A percentile compares a stretch with the other conserved stretches of the same genome.
Conservation (phyloP, 2,797 vertebrate genomes). For the Fistularia commersonii region DNA sequence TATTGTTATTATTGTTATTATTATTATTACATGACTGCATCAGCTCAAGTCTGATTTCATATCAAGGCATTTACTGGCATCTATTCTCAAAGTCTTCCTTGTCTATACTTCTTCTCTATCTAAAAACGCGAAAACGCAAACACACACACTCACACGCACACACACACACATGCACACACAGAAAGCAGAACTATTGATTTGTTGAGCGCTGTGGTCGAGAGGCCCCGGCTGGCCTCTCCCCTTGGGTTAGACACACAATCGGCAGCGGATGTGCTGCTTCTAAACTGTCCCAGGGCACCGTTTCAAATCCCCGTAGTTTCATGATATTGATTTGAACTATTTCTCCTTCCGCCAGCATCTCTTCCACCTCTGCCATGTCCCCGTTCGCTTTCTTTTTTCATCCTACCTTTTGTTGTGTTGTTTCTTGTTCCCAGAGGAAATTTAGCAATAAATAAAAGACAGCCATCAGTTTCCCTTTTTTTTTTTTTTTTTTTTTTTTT, state of each 20-base stretch:
- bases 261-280: slow-evolving; percentile 58
- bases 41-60: slow-evolving; percentile 8
- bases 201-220: slow-evolving; percentile 45
- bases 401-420: slow-evolving; percentile 54
- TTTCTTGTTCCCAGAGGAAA: slow-evolving; percentile 55
- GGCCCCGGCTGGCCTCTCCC: slow-evolving; percentile 44
- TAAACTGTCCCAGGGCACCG: slow-evolving; percentile 57
- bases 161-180: slow-evolving; percentile 15
- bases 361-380: slow-evolving; percentile 53
- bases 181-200: slow-evolving; percentile 64
- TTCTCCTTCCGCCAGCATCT: slow-evolving; percentile 41
- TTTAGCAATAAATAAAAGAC: slow-evolving; percentile 57
- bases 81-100: slow-evolving; percentile 21
- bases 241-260: slow-evolving; percentile 62
- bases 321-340: slow-evolving; percentile 61
- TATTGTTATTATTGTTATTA: no score
- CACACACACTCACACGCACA: slow-evolving; percentile 15
- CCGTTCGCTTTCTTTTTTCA: slow-evolving; percentile 37
- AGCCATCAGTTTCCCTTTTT: slow-evolving; percentile 13
- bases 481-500: no score
- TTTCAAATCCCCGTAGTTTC: slow-evolving; percentile 64
- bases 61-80: slow-evolving; percentile 26
- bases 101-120: slow-evolving; percentile 42
- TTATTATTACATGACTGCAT: neutral
- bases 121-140: slow-evolving; percentile 13